phyloP scores from a whole-genome alignment of 1,140 invertebrate genomes.

The Drosophila ohnishii region DNA sequence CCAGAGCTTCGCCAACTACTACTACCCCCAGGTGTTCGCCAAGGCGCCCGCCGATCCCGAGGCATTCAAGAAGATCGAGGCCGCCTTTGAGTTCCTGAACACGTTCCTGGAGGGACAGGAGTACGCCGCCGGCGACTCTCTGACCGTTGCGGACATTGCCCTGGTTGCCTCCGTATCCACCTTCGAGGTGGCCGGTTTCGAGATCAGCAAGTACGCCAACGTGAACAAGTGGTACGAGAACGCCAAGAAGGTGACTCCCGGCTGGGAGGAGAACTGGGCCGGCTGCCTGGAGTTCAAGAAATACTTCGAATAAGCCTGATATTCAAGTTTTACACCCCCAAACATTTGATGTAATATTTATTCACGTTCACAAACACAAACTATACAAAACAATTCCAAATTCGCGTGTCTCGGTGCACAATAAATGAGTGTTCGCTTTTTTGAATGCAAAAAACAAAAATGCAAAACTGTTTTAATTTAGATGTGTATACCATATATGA shows the following conservation, averaged over 20 bases:
- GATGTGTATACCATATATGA: constrained; percentile 11
- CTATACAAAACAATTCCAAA: constrained; percentile 45
- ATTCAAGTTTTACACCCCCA: constrained; percentile 22
- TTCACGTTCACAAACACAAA: constrained; percentile 32
- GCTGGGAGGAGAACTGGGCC: constrained; percentile 89
- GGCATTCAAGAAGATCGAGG: constrained; percentile 86
- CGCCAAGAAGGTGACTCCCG: constrained; percentile 87
- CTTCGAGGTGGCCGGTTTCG: constrained; percentile 87
- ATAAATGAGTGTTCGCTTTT: constrained; percentile 48
- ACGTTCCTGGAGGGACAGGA: constrained; percentile 87
- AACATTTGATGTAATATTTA: constrained; percentile 59
- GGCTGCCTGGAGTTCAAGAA: constrained; percentile 84
- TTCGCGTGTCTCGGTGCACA: constrained; percentile 31
- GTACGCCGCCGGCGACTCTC: constrained; percentile 87
- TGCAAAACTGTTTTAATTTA: constrained; percentile 4
- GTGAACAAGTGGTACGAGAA: constrained; percentile 88
- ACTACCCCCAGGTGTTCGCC: constrained; percentile 89
- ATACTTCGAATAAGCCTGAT: constrained; percentile 65
- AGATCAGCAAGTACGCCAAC: constrained; percentile 88
- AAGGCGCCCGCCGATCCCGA: constrained; percentile 86
- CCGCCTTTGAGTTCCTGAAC: constrained; percentile 87
- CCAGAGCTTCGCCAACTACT: constrained; percentile 85
- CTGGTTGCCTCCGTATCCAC: constrained; percentile 86
- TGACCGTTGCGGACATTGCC: constrained; percentile 90
- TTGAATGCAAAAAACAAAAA: constrained; percentile 34